phyloP scores from a whole-genome alignment of 2,113 vertebrate genomes.

The Anarrhichthys ocellatus region DNA sequence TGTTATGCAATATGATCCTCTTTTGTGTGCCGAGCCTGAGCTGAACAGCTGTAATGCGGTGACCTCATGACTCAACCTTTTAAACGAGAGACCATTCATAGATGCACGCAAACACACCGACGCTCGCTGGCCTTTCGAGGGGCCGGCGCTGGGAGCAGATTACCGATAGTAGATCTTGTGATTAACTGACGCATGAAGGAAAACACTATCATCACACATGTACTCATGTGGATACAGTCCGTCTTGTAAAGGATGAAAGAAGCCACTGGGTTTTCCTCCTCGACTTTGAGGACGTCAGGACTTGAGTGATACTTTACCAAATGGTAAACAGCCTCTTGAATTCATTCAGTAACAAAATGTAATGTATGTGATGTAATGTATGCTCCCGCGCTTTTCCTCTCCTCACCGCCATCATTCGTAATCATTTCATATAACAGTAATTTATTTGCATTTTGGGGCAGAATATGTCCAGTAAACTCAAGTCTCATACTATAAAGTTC shows the following conservation, averaged over 20 bases:
- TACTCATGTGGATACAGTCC: not conserved
- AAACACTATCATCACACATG: slow-evolving; percentile 8
- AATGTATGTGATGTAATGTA: not conserved
- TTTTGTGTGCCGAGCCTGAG: slow-evolving; percentile 15
- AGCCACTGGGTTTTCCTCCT: not conserved
- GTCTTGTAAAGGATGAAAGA: slow-evolving; percentile 4
- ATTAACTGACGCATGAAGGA: slow-evolving; percentile 21
- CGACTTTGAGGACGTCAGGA: not conserved
- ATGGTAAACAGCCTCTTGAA: too few relatives aligned
- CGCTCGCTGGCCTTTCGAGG: not conserved
- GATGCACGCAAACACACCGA: not conserved
- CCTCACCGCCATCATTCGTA: too few relatives aligned
- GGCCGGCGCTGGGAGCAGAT: slow-evolving; percentile 15
- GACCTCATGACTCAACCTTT: slow-evolving; percentile 37
- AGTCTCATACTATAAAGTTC: too few relatives aligned
- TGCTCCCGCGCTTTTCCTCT: too few relatives aligned
- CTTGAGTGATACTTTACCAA: not conserved
- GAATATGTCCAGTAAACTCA: too few relatives aligned
- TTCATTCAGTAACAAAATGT: too few relatives aligned
- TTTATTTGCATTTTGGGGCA: too few relatives aligned
- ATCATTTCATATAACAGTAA: too few relatives aligned
- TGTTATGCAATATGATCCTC: slow-evolving; percentile 54
- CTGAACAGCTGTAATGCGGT: slow-evolving; percentile 30
- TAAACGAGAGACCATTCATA: slow-evolving; percentile 4
- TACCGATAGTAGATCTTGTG: slow-evolving; percentile 37